Evolutionary conservation across 2,797 vertebrate genomes (phyloP).

Genomic region (Oophaga sylvatica): DNA sequence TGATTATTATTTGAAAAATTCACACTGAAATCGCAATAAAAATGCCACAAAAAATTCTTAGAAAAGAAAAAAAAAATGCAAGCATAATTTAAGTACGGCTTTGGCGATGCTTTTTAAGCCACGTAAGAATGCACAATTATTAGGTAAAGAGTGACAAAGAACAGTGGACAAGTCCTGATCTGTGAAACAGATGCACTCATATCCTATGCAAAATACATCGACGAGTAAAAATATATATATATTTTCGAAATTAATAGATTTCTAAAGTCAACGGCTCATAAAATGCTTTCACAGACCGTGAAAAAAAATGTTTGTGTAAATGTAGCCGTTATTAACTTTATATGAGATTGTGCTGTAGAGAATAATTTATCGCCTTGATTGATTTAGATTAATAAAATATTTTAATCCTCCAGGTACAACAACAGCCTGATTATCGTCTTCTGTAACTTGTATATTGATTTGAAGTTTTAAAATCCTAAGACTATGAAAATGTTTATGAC

Average conservation of each 20-base stretch:
- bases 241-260: not conserved
- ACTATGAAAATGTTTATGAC: not conserved
- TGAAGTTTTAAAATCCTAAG: not conserved
- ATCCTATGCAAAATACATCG: too few relatives aligned
- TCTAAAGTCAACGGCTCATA: too few relatives aligned
- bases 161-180: not conserved
- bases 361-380: not conserved
- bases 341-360: not conserved
- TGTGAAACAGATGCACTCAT: not conserved
- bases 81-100: too few relatives aligned
- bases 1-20: too few relatives aligned
- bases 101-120: too few relatives aligned
- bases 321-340: not conserved
- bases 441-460: not conserved
- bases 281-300: too few relatives aligned
- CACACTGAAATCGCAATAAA: too few relatives aligned
- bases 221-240: not conserved
- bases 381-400: not conserved
- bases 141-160: too few relatives aligned
- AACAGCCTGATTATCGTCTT: not conserved
- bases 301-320: not conserved
- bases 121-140: too few relatives aligned
- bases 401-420: not conserved
- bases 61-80: too few relatives aligned
- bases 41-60: too few relatives aligned